These are phyloP conservation scores for Papilio polyxenes DNA, from an alignment of 1,140 invertebrate genomes.

Conservation along the genomic window DNA sequence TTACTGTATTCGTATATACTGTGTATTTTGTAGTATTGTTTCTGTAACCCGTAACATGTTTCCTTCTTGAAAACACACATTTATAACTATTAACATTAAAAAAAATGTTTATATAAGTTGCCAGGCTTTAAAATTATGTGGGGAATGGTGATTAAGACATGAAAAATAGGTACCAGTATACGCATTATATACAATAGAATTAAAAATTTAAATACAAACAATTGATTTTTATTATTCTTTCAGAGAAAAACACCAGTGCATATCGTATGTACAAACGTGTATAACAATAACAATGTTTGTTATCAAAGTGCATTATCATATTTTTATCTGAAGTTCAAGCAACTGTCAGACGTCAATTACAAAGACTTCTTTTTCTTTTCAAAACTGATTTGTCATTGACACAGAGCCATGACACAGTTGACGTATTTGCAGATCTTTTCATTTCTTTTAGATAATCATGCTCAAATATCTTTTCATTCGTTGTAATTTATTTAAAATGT, in stretches of 20 bases:
- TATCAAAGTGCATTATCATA: constrained; percentile 18
- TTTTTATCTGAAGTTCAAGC: constrained; percentile 26
- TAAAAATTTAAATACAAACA: not conserved
- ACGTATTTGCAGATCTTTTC: not conserved
- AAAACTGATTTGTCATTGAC: constrained; percentile 29
- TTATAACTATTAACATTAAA: too few species aligned
- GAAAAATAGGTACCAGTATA: not conserved
- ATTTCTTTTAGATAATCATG: not conserved
- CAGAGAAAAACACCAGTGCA: not conserved
- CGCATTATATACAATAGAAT: not conserved
- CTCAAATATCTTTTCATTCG: not conserved
- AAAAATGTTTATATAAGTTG: not conserved
- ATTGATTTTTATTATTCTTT: not conserved
- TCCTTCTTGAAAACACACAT: not conserved
- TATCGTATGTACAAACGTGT: not conserved
- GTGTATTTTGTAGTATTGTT: too few species aligned
- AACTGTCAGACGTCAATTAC: not conserved
- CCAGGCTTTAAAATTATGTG: not conserved
- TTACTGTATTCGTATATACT: too few species aligned
- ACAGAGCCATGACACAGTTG: constrained; percentile 5
- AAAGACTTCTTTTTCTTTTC: constrained; percentile 21
- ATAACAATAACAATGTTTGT: constrained; percentile 20
- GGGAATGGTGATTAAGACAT: not conserved
- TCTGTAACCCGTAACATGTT: not conserved
- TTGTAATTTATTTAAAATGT: not conserved